Conservation (phyloP, 2,797 vertebrate genomes). For the Sebastes elongatus region DNA sequence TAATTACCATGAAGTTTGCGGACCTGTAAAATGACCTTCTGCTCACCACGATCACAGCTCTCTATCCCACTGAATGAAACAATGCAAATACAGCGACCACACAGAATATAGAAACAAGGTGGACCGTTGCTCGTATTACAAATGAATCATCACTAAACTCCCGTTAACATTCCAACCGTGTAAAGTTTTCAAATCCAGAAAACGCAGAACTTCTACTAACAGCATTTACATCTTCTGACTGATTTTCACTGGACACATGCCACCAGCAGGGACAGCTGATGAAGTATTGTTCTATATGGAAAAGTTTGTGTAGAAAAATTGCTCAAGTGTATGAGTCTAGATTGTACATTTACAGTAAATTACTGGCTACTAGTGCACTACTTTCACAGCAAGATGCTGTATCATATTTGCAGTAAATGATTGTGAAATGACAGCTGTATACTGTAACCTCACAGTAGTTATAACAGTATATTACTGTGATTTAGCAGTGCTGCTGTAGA, state of each 20-base stretch:
- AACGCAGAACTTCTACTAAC: not conserved
- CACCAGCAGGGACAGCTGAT: not conserved
- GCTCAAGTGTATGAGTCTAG: too few relatives aligned
- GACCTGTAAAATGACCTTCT: too few relatives aligned
- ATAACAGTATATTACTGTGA: too few relatives aligned
- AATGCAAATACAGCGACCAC: not conserved
- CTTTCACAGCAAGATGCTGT: not conserved
- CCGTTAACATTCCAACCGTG: not conserved
- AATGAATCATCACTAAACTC: too few relatives aligned
- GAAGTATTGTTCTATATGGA: not conserved
- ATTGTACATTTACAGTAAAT: not conserved
- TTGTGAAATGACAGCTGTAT: not conserved
- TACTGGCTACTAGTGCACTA: not conserved
- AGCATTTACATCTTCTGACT: too few relatives aligned
- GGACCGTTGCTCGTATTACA: not conserved
- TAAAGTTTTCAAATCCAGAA: not conserved
- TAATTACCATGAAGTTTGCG: too few relatives aligned
- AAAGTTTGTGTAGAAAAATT: too few relatives aligned
- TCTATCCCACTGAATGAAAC: not conserved
- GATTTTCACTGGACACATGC: too few relatives aligned
- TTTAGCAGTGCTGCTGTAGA: too few relatives aligned
- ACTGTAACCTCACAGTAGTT: too few relatives aligned
- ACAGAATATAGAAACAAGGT: not conserved
- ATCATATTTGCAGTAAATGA: not conserved
- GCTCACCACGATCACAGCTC: not conserved